Percentiles rank a stretch among this genome's conserved stretches.
Conservation (phyloP, 2,797 vertebrate genomes). For the Melanogrammus aeglefinus region DNA sequence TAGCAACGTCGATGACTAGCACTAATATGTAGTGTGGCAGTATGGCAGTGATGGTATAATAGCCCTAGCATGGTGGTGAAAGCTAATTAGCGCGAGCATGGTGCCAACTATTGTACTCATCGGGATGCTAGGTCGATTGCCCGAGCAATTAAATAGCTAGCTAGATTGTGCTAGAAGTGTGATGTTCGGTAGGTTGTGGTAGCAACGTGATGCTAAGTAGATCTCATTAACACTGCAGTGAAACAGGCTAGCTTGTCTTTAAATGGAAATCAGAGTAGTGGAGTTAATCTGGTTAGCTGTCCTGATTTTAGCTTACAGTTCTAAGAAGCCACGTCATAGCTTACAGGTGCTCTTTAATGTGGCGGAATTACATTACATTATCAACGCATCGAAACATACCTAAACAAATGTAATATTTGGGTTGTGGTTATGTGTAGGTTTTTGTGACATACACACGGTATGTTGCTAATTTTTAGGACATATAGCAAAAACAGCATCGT, state of each 20-base stretch:
- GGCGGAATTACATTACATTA: background rate
- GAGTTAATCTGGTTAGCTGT: constrained; percentile 2
- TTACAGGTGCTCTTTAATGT: background rate
- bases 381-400: background rate
- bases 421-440: background rate
- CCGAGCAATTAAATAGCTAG: background rate
- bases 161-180: background rate
- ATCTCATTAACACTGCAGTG: background rate
- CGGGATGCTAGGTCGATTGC: background rate
- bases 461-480: background rate
- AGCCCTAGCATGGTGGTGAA: background rate
- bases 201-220: background rate
- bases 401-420: background rate
- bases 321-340: background rate
- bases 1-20: too few relatives aligned
- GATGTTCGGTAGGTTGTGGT: background rate
- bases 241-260: background rate
- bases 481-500: background rate
- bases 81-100: background rate
- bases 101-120: background rate
- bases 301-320: background rate
- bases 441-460: background rate
- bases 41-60: background rate
- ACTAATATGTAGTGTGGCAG: too few relatives aligned
- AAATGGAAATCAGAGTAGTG: background rate